phyloP scores from a whole-genome alignment of 2,888 invertebrate species.

The Nomada ferruginata region DNA sequence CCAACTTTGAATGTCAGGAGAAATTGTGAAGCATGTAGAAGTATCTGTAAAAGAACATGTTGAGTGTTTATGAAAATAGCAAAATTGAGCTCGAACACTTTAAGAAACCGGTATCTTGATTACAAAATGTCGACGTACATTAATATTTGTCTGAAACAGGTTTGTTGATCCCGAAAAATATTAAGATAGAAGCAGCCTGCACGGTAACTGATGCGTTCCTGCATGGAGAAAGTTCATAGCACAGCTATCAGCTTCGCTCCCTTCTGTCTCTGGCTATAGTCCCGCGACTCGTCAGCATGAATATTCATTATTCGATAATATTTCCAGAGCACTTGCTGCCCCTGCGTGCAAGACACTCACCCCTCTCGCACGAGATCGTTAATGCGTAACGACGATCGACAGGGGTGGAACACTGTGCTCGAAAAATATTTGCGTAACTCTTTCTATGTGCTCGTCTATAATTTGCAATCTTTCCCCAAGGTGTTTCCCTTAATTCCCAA shows the following conservation, averaged over 20 bases:
- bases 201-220: slow-evolving; percentile 82
- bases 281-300: slow-evolving; percentile 83
- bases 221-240: slow-evolving; percentile 83
- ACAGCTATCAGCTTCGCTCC: slow-evolving; percentile 71
- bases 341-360: slow-evolving; percentile 56
- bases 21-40: slow-evolving; percentile 8
- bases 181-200: no score
- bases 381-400: slow-evolving; percentile 82
- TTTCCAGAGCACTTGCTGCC: slow-evolving; percentile 77
- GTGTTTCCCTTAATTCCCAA: no score
- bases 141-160: background rate
- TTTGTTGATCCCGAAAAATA: no score
- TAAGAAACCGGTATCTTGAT: no score
- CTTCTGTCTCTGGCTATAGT: slow-evolving; percentile 79
- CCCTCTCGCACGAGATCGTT: slow-evolving; percentile 78
- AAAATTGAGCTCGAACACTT: no score
- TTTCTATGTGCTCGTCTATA: background rate
- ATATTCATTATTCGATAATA: slow-evolving; percentile 84
- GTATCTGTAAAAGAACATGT: slow-evolving; percentile 18
- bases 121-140: background rate
- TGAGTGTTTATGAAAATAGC: no score
- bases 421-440: background rate
- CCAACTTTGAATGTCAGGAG: background rate
- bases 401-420: slow-evolving; percentile 50
- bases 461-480: background rate